Conservation (phyloP, 1,140 invertebrate species). For the Pentalonia nigronervosa region DNA sequence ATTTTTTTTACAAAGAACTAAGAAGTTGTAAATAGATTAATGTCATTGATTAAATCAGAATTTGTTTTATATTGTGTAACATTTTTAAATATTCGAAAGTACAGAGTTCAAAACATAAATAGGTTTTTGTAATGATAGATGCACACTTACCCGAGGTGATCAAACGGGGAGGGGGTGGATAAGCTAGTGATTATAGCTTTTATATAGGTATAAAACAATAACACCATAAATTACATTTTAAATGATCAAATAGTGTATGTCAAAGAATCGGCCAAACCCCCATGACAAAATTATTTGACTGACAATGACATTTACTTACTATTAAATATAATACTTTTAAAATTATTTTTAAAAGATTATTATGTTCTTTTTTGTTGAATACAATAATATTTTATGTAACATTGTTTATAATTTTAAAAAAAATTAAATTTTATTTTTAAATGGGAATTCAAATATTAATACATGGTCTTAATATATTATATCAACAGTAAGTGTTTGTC, state of each 20-base stretch:
- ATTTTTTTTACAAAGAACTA: background rate
- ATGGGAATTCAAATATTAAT: background rate
- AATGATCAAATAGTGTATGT: too few species aligned
- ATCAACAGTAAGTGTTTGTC: background rate
- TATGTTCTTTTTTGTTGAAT: background rate
- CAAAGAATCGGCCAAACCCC: too few species aligned
- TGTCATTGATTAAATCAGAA: background rate
- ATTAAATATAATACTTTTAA: background rate
- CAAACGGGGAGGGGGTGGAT: too few species aligned
- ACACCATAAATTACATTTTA: too few species aligned
- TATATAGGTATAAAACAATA: too few species aligned
- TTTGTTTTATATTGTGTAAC: background rate
- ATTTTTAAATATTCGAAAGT: background rate
- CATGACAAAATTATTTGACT: too few species aligned
- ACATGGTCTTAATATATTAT: background rate
- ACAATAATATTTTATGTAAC: background rate
- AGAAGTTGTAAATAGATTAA: background rate
- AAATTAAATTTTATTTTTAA: too few species aligned
- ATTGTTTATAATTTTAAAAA: too few species aligned
- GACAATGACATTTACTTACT: background rate
- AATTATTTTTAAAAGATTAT: background rate
- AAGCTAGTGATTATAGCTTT: too few species aligned
- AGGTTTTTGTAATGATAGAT: background rate
- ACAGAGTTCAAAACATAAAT: background rate
- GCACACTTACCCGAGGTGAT: background rate